phyloP scores from a whole-genome alignment of 1,140 invertebrate genomes.

The Anoplolepis gracilipes region DNA sequence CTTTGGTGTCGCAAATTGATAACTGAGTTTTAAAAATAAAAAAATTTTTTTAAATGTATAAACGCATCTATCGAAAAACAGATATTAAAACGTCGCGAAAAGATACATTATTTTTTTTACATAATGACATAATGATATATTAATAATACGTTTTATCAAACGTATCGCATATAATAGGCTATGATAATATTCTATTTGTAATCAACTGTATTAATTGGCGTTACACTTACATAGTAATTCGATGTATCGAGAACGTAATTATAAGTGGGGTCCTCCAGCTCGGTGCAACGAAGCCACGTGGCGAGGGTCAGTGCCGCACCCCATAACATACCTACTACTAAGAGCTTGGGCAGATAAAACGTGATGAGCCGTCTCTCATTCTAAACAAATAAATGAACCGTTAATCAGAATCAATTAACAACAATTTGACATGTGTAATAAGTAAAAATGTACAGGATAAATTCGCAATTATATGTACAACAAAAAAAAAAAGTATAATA shows the following conservation, averaged over 20 bases:
- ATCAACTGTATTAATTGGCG: slow-evolving; percentile 31
- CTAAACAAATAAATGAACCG: slow-evolving; percentile 83
- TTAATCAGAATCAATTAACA: neutral
- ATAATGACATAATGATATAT: neutral
- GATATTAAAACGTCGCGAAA: neutral
- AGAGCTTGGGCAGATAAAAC: slow-evolving; percentile 97
- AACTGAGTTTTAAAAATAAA: neutral
- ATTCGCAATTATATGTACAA: too few relatives aligned
- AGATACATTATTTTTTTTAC: neutral
- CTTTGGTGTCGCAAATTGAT: neutral
- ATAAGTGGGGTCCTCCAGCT: slow-evolving; percentile 96
- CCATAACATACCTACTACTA: slow-evolving; percentile 96
- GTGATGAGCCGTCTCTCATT: slow-evolving; percentile 94
- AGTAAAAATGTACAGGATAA: neutral
- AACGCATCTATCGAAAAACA: neutral
- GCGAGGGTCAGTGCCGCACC: slow-evolving; percentile 93
- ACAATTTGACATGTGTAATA: neutral
- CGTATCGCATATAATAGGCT: neutral
- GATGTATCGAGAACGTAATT: slow-evolving; percentile 95
- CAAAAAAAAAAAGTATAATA: neutral
- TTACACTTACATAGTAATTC: slow-evolving; percentile 93
- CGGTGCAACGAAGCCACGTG: slow-evolving; percentile 96
- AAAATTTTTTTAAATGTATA: neutral
- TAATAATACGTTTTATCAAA: neutral
- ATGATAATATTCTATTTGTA: slow-evolving; percentile 4